These are phyloP conservation scores for Psilopsiagon aurifrons DNA, from an alignment of 2,113 vertebrate genomes.

Conservation along the genomic window DNA sequence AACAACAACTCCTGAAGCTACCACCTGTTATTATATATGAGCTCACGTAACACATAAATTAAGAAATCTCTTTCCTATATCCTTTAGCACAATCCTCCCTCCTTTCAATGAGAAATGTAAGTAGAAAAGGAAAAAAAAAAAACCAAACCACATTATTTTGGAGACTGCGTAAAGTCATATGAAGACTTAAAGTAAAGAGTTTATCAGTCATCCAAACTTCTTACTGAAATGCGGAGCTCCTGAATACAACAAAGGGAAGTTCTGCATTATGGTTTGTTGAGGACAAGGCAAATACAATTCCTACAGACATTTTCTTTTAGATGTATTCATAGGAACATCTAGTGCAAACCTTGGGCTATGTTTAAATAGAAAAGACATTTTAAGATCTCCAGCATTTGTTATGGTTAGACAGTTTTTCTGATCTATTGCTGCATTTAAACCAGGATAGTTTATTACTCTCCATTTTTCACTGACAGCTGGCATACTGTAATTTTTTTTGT, in stretches of 20 bases:
- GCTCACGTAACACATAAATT: neutral
- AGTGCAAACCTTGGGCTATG: slow-evolving; percentile 12
- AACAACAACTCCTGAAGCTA: neutral
- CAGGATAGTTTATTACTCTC: neutral
- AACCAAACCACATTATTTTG: neutral
- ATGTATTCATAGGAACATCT: neutral
- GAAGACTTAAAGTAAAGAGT: neutral
- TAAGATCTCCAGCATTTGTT: neutral
- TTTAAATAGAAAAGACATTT: slow-evolving; percentile 29
- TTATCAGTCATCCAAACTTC: neutral
- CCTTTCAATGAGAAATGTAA: neutral
- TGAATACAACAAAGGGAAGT: neutral
- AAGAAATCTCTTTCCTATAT: neutral
- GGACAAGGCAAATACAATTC: neutral
- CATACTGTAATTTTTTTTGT: neutral
- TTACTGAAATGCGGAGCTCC: neutral
- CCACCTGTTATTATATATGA: neutral
- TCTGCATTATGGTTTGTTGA: neutral
- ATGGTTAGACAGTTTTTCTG: slow-evolving; percentile 6
- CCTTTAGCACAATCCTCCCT: neutral
- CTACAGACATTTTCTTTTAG: neutral
- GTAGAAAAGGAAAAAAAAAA: no score
- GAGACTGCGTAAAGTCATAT: neutral
- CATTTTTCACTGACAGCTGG: neutral
- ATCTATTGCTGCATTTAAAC: slow-evolving; percentile 31